These are phyloP conservation scores for Sinohyriopsis cumingii DNA, from an alignment of 2,888 invertebrate genomes.

Conservation along the genomic window DNA sequence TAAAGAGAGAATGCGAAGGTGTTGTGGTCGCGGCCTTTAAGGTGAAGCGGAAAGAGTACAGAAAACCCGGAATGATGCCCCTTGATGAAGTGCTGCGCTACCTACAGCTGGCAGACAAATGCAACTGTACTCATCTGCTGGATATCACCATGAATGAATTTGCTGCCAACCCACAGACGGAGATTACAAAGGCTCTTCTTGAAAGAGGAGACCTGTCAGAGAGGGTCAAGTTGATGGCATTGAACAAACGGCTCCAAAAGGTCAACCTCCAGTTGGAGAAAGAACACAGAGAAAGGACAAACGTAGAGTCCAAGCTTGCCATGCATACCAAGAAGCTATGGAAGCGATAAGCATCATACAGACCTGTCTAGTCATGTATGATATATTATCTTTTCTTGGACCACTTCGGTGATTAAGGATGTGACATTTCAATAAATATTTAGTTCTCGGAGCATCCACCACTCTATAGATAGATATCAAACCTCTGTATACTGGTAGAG, in stretches of 20 bases:
- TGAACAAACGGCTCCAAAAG: conserved; percentile 37
- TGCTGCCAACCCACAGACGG: conserved; percentile 29
- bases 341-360: no score
- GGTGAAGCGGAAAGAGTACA: conserved; percentile 17
- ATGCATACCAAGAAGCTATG: background rate
- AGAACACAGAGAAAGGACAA: conserved; percentile 17
- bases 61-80: conserved; percentile 24
- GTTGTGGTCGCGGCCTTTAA: conserved; percentile 28
- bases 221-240: conserved; percentile 30
- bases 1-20: conserved; percentile 33
- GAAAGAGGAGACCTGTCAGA: conserved; percentile 30
- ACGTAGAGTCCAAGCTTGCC: conserved; percentile 4
- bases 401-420: no score
- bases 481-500: no score
- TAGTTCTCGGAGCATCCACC: no score
- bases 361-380: no score
- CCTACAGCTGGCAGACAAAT: conserved; percentile 35
- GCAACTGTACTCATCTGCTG: conserved; percentile 23
- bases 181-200: conserved; percentile 18
- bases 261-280: conserved; percentile 37
- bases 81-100: conserved; percentile 32
- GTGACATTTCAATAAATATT: no score
- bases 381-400: no score
- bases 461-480: no score
- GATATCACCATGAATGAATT: conserved; percentile 32